Evolutionary conservation across 1,140 invertebrate genomes (phyloP), one percentile per base, ranked within the genome.

Genomic region (Brachionus koreanus): DNA sequence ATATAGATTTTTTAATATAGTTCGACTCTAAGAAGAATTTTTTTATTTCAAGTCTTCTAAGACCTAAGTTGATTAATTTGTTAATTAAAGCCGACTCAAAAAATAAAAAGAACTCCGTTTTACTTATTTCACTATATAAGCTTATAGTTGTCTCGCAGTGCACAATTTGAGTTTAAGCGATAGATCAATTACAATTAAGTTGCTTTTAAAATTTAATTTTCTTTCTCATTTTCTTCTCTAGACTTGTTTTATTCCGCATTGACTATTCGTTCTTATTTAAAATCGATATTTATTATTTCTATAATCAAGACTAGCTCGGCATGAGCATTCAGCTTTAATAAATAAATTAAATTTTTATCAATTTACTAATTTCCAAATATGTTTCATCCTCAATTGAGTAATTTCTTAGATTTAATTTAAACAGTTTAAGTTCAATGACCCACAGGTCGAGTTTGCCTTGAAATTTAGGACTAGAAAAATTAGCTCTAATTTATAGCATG

Each of bases 61-160:
- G 37, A n/a, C 65, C 65, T 69, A 69, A 69, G 65, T 74, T 74
- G 69, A 74, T 74, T 74, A 74, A 74, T 74, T 74, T 74, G 69
- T 74, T 74, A 74, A 74, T 74, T 74, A 74, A 35, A 69, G 35
- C 65, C 65, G 65, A 69, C 65, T 69, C 33, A 69, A 65, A 10
- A 65, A 1, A 46, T 35, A 33, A 65, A 65, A 63, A 63, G 4
- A 3, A 16, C 16, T 10, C n/a, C 6, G 16, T 69, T 7, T 16
- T 16, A 19, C 65, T 42, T 16, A 39, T 33, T 65, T 65, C 25
- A 33, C 63, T 65, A 7, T 57, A 9, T 57, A 57, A 57, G 49
- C 7, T 19, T 7, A 57, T 57, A 23, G 49, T 57, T 57, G 49
- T 57, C n/a, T 57, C 4, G 49, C 49, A 19, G 19, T 57, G 16